Base-by-base conservation (phyloP, 2,113 vertebrate species). In the Burhinus oedicnemus region DNA sequence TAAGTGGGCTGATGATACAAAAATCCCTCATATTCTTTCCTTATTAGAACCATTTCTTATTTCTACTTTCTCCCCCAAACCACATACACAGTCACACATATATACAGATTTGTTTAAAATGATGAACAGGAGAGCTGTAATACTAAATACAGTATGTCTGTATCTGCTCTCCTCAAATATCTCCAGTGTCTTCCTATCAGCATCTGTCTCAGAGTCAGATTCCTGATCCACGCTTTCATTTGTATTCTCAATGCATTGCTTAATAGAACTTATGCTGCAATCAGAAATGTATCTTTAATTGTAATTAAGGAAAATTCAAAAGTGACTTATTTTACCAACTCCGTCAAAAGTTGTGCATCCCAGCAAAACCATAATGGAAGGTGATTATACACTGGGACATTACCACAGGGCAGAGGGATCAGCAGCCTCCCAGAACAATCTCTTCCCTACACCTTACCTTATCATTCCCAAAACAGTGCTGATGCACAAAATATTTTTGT, bases 1-100 rank as follows among this genome's bases (percentile, higher is more conserved):
- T 90, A 97, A 96, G 70, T 94, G 66, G 21, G 13, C 29, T 91
- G 82, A 92, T 72, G 70, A 83, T 72, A 89, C 40, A 96, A 94
- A 86, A 96, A 74, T 93, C 62, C 36, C n/a, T 94, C 4, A 8
- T 66, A 90, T 42, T 32, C 74, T 93, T 95, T 96, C 36, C 62
- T 87, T 61, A 89, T 90, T 91, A 93, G 58, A 95, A 93, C 5
- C 4, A 22, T 42, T 87, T 83, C 47, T 81, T 64, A 60, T 55
- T 83, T 78, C 17, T 49, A 0, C 44, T 79, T 60, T 26, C 4
- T 44, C 18, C 12, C 6, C 3, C 15, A 87, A 45, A 27, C 8
- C 8, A 52, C 17, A 45, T 19, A 27, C 2, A 34, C 2, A 36
- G 38, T 58, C n/a, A 38, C 12, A 62, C 14, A 60, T 18, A 34